Conservation (phyloP, 2,797 vertebrate genomes). For the Corythornis leucogaster region DNA sequence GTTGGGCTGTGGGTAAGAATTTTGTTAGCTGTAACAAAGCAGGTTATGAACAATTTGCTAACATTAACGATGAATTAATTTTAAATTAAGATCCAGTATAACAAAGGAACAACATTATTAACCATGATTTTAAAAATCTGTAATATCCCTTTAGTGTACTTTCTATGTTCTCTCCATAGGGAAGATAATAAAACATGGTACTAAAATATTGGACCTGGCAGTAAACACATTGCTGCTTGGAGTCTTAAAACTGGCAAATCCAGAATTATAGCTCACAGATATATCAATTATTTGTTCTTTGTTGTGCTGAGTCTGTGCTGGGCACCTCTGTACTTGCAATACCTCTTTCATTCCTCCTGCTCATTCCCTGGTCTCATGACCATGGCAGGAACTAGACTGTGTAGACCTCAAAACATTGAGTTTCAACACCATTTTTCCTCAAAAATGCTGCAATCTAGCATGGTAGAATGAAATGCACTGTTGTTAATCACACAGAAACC, state of each 20-base stretch:
- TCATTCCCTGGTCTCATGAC: neutral
- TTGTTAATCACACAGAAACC: neutral
- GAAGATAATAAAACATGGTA: neutral
- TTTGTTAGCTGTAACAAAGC: neutral
- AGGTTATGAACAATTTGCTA: neutral
- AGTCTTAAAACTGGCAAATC: neutral
- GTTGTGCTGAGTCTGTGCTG: neutral
- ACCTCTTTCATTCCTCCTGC: neutral
- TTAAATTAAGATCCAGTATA: neutral
- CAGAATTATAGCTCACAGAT: neutral
- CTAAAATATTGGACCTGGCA: neutral
- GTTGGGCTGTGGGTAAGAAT: neutral
- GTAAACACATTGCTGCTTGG: neutral
- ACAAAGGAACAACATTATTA: neutral
- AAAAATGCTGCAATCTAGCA: neutral
- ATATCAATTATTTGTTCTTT: neutral
- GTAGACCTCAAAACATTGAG: neutral
- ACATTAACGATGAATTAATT: neutral
- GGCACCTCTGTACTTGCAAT: neutral
- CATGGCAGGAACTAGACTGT: neutral
- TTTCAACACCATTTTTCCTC: neutral
- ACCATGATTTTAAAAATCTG: neutral
- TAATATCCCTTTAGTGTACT: neutral
- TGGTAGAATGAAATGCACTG: neutral
- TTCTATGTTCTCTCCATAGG: neutral